These are phyloP conservation scores for Pelmatolapia mariae DNA, from an alignment of 2,113 vertebrate genomes.

Conservation along the genomic window DNA sequence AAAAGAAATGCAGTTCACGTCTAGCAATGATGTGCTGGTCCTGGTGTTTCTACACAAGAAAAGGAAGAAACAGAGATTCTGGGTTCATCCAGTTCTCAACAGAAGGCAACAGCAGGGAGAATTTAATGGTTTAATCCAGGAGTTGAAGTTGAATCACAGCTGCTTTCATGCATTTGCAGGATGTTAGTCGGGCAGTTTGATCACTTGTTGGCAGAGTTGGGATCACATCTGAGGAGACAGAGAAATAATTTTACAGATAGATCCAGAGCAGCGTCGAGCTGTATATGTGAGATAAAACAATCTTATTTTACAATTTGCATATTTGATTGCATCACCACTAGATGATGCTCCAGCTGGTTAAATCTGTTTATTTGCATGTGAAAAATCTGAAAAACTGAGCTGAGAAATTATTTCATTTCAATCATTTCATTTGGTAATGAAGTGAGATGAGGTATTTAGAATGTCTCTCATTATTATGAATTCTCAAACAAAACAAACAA, in stretches of 20 bases:
- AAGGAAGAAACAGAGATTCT: background rate
- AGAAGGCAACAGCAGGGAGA: background rate
- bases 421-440: background rate
- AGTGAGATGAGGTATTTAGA: background rate
- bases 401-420: background rate
- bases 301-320: background rate
- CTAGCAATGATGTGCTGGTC: background rate
- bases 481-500: background rate
- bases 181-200: background rate
- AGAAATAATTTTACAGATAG: background rate
- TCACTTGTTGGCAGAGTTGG: background rate
- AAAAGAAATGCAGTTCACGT: background rate
- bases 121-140: background rate
- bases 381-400: background rate
- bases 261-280: accelerated
- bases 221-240: background rate
- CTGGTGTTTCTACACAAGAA: background rate
- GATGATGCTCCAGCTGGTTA: background rate
- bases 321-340: background rate
- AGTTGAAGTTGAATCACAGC: background rate
- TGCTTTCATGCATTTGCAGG: background rate
- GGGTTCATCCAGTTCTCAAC: background rate
- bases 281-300: background rate
- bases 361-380: background rate
- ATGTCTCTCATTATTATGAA: background rate